Conservation (phyloP, 2,797 vertebrate species). For the Melanotaenia parkinsoni region DNA sequence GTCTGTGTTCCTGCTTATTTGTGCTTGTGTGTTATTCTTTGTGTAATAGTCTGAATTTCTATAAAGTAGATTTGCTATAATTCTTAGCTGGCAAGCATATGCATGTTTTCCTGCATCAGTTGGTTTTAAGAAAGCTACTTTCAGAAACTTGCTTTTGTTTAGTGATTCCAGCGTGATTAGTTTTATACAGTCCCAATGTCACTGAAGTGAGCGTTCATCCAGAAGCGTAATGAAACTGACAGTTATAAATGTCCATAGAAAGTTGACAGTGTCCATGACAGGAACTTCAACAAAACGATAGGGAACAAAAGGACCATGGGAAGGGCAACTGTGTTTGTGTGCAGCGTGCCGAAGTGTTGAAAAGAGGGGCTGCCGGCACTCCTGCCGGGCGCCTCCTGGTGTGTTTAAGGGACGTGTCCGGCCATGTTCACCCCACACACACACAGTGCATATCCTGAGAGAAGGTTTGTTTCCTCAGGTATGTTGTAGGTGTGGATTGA, state of each 20-base stretch:
- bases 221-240: conserved; percentile 32
- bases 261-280: conserved; percentile 72
- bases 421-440: conserved; percentile 83
- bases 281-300: conserved; percentile 67
- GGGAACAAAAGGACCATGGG: conserved; percentile 82
- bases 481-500: conserved; percentile 89
- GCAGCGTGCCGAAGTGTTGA: conserved; percentile 79
- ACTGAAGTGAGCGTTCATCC: conserved; percentile 18
- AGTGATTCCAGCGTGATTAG: conserved; percentile 13
- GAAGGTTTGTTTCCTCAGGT: conserved; percentile 87
- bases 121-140: conserved; percentile 25
- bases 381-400: conserved; percentile 80
- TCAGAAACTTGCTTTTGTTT: conserved; percentile 23
- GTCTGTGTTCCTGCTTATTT: conserved; percentile 41
- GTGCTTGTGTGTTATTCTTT: conserved; percentile 59
- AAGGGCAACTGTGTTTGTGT: conserved; percentile 83
- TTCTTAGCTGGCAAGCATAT: conserved; percentile 59
- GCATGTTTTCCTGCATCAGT: conserved; percentile 57
- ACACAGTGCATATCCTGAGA: conserved; percentile 79
- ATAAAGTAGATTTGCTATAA: conserved; percentile 54
- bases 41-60: conserved; percentile 62
- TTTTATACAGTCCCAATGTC: neutral
- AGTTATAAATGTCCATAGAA: conserved; percentile 60
- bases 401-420: conserved; percentile 85
- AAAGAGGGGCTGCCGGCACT: conserved; percentile 85